These are phyloP conservation scores for Lepetodrilus schrolli DNA, from an alignment of 2,888 invertebrate genomes.

Conservation along the genomic window DNA sequence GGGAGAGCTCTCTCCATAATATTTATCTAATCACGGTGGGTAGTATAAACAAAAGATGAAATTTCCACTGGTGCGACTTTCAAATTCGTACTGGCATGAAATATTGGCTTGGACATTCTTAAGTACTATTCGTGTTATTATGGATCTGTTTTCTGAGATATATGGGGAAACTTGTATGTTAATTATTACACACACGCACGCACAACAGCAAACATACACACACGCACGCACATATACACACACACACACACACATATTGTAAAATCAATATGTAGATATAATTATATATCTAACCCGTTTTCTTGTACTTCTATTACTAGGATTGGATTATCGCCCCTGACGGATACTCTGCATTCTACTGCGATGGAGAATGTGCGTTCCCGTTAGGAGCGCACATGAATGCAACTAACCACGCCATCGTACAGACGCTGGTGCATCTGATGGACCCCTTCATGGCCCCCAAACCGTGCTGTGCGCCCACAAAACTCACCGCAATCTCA, in stretches of 20 bases:
- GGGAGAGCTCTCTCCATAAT: no score
- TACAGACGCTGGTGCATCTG: constrained; percentile 96
- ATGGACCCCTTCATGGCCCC: constrained; percentile 92
- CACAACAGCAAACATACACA: not conserved
- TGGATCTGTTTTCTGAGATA: no score
- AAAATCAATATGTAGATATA: no score
- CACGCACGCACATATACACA: constrained; percentile 2
- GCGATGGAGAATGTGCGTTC: constrained; percentile 95
- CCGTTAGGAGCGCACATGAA: constrained; percentile 95
- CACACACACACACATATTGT: not conserved
- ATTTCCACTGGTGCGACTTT: no score
- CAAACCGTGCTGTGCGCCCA: constrained; percentile 97
- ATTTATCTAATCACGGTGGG: no score
- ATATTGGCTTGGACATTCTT: no score
- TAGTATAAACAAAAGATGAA: no score
- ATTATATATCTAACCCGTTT: constrained; percentile 5
- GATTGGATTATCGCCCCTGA: constrained; percentile 99
- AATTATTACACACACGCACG: not conserved
- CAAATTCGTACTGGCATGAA: no score
- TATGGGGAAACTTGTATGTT: not conserved
- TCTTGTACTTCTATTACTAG: constrained; percentile 73
- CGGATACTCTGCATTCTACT: constrained; percentile 96
- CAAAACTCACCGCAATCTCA: constrained; percentile 92
- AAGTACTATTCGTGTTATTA: no score
- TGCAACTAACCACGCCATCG: constrained; percentile 98